Percentiles rank a stretch among this genome's conserved stretches.
These are phyloP conservation scores for Armadillidium nasatum DNA, from an alignment of 1,140 invertebrate species.

Conservation along the genomic window DNA sequence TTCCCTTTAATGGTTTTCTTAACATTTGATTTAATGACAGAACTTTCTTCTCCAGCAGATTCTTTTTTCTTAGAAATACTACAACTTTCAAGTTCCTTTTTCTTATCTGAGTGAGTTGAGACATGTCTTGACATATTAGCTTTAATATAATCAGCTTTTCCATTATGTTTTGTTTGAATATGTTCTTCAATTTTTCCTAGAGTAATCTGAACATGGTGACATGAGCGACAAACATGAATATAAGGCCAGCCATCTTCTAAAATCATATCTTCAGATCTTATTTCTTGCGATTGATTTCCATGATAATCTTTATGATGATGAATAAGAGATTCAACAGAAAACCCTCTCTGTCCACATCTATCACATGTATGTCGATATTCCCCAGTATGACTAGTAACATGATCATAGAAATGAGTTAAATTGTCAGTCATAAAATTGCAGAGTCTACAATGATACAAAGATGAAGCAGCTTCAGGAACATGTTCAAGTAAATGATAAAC, in stretches of 20 bases:
- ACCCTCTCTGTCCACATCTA: slow-evolving; percentile 54
- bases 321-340: slow-evolving; percentile 51
- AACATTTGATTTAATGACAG: neutral
- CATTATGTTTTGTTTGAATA: slow-evolving; percentile 54
- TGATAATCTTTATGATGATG: slow-evolving; percentile 49
- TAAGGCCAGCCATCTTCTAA: slow-evolving; percentile 42
- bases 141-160: slow-evolving; percentile 50
- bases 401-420: slow-evolving; percentile 59
- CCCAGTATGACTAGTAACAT: slow-evolving; percentile 66
- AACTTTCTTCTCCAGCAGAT: slow-evolving; percentile 9
- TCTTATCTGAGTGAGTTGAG: slow-evolving; percentile 30
- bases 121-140: slow-evolving; percentile 53
- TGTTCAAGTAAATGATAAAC: slow-evolving; percentile 45
- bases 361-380: slow-evolving; percentile 63
- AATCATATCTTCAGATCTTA: slow-evolving; percentile 47
- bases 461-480: slow-evolving; percentile 24
- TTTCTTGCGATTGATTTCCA: slow-evolving; percentile 39
- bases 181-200: slow-evolving; percentile 59
- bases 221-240: slow-evolving; percentile 62
- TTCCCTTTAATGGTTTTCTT: neutral
- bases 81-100: slow-evolving; percentile 20
- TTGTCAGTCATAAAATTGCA: slow-evolving; percentile 50
- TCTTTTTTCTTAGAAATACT: slow-evolving; percentile 11
- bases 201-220: slow-evolving; percentile 63
- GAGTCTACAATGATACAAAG: slow-evolving; percentile 40